Evolutionary conservation across 2,888 invertebrate species (phyloP).

Genomic region (Athripsodes cinereus): DNA sequence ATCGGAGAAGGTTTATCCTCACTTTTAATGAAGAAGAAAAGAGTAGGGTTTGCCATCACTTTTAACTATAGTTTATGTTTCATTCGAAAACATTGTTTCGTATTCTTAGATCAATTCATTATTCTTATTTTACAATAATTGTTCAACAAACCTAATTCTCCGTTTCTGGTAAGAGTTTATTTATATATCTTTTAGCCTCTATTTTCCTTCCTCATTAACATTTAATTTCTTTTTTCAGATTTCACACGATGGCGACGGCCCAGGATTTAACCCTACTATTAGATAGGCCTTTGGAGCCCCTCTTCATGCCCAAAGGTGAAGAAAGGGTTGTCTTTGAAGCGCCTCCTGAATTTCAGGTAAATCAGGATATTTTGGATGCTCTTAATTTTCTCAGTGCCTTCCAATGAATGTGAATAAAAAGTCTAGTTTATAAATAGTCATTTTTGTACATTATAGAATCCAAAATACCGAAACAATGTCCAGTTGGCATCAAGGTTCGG

Average conservation of each 20-base stretch:
- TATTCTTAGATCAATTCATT: no score
- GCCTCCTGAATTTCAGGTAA: slow-evolving; percentile 45
- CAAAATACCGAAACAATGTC: background rate
- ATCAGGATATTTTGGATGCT: background rate
- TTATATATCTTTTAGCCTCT: no score
- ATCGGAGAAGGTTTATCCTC: no score
- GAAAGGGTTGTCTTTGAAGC: slow-evolving; percentile 47
- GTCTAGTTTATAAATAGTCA: background rate
- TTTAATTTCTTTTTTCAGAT: background rate
- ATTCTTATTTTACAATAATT: no score
- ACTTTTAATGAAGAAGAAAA: no score
- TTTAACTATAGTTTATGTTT: no score
- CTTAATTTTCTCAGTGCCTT: background rate
- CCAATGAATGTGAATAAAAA: background rate
- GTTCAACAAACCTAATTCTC: no score
- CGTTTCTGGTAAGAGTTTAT: no score
- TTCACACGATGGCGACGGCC: slow-evolving; percentile 8
- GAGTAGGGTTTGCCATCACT: no score
- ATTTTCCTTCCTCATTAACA: no score
- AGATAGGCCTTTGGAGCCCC: slow-evolving; percentile 59
- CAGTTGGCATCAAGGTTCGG: slow-evolving; percentile 57
- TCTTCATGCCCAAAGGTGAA: slow-evolving; percentile 58
- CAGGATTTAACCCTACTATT: slow-evolving; percentile 42
- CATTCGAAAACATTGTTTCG: no score
- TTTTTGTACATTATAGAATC: background rate